phyloP scores from a whole-genome alignment of 2,888 invertebrate genomes.

The Entomobrya multifasciata region DNA sequence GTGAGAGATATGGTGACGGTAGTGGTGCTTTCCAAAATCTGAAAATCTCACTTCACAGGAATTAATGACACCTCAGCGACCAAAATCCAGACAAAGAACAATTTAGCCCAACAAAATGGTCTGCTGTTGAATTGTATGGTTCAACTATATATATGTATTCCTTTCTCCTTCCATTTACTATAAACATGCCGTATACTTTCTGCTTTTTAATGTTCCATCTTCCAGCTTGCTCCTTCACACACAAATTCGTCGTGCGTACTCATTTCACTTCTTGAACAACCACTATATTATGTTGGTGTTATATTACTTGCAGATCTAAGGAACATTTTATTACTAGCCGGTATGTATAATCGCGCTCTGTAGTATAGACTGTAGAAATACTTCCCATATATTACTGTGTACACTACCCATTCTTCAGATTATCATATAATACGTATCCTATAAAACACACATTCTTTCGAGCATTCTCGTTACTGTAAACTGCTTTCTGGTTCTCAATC shows the following conservation, averaged over 20 bases:
- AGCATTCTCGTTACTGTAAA: slow-evolving; percentile 24
- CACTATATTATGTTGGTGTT: neutral
- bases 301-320: neutral
- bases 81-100: slow-evolving; percentile 65
- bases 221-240: slow-evolving; percentile 47
- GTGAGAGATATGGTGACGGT: slow-evolving; percentile 24
- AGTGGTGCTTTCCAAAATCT: slow-evolving; percentile 23
- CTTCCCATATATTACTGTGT: too few species aligned
- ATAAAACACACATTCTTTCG: neutral
- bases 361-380: too few species aligned
- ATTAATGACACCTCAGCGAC: slow-evolving; percentile 69
- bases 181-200: neutral
- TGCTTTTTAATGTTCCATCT: slow-evolving; percentile 39
- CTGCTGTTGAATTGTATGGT: slow-evolving; percentile 52
- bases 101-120: slow-evolving; percentile 62
- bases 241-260: slow-evolving; percentile 21
- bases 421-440: neutral
- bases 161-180: slow-evolving; percentile 9
- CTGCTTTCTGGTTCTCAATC: slow-evolving; percentile 13
- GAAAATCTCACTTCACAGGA: slow-evolving; percentile 66
- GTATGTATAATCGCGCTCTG: too few species aligned
- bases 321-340: neutral
- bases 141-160: neutral
- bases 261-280: slow-evolving; percentile 4
- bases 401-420: neutral